Percentiles rank a stretch among this genome's conserved stretches.
phyloP scores from a whole-genome alignment of 1,140 invertebrate species.

The Nilaparvata lugens region DNA sequence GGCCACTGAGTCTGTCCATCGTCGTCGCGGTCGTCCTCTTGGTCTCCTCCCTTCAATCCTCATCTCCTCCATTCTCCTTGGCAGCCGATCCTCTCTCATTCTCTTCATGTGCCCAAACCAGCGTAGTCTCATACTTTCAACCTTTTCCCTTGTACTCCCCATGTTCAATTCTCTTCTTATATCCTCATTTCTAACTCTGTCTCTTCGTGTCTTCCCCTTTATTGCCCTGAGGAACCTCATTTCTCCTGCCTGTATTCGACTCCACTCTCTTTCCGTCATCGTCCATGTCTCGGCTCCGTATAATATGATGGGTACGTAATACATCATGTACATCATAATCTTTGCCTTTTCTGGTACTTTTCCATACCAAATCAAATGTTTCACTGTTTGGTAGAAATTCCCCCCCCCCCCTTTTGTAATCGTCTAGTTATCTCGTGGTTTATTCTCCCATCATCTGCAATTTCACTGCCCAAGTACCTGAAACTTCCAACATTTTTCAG shows the following conservation, averaged over 20 bases:
- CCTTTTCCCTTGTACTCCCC: not conserved
- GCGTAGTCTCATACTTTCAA: not conserved
- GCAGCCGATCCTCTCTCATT: not conserved
- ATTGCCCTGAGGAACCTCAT: not conserved
- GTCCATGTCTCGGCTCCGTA: not conserved
- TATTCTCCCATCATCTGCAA: not conserved
- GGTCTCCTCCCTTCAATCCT: not conserved
- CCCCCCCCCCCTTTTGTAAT: not conserved
- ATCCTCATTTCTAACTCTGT: not conserved
- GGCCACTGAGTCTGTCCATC: not conserved
- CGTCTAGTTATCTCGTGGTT: not conserved
- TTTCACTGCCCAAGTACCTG: not conserved
- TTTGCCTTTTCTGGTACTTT: not conserved
- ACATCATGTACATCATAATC: not conserved
- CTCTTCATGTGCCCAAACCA: not conserved
- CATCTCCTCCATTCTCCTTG: not conserved
- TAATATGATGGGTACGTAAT: not conserved
- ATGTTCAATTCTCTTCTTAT: not conserved
- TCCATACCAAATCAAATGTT: not conserved
- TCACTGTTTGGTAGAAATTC: not conserved
- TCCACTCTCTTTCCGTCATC: not conserved
- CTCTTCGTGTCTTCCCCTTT: not conserved
- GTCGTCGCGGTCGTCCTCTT: not conserved
- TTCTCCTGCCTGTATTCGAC: not conserved
- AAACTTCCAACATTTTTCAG: not conserved